phyloP scores from a whole-genome alignment of 64 coral and sea anemone species.

The Montipora sp. region DNA sequence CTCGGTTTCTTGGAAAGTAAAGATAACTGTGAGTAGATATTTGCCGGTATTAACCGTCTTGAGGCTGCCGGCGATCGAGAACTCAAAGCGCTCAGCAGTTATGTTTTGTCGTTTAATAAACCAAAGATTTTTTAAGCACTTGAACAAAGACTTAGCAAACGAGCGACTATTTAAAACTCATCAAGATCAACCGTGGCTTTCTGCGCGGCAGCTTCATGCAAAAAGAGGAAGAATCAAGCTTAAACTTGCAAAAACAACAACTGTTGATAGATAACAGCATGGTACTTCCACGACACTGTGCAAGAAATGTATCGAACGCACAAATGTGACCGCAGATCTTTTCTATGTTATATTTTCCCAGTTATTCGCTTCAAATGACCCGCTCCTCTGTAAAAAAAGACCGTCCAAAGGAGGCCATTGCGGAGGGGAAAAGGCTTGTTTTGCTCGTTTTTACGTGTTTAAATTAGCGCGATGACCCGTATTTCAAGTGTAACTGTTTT shows the following conservation, averaged over 20 bases:
- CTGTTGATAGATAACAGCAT: constrained; percentile 44
- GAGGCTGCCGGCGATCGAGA: background rate
- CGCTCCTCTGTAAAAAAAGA: background rate
- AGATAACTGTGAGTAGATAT: background rate
- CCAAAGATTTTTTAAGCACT: constrained; percentile 19
- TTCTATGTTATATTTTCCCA: background rate
- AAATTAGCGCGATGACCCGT: background rate
- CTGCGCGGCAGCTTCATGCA: background rate
- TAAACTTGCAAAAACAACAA: constrained; percentile 43
- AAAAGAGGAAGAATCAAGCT: constrained; percentile 5
- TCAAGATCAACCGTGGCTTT: background rate
- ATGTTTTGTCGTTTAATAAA: background rate
- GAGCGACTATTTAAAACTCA: constrained; percentile 53
- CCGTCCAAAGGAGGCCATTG: too few relatives aligned
- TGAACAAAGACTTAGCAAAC: constrained; percentile 36
- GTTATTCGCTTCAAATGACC: background rate
- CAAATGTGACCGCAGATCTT: background rate
- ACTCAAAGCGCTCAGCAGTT: background rate
- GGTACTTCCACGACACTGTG: constrained; percentile 3
- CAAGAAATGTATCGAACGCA: background rate
- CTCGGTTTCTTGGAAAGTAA: background rate
- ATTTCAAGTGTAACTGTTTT: constrained; percentile 27
- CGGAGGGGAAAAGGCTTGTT: too few relatives aligned
- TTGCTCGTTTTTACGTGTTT: background rate
- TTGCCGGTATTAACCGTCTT: background rate